These are phyloP conservation scores for Troides oblongomaculatus DNA, from an alignment of 2,888 invertebrate genomes.

Conservation along the genomic window DNA sequence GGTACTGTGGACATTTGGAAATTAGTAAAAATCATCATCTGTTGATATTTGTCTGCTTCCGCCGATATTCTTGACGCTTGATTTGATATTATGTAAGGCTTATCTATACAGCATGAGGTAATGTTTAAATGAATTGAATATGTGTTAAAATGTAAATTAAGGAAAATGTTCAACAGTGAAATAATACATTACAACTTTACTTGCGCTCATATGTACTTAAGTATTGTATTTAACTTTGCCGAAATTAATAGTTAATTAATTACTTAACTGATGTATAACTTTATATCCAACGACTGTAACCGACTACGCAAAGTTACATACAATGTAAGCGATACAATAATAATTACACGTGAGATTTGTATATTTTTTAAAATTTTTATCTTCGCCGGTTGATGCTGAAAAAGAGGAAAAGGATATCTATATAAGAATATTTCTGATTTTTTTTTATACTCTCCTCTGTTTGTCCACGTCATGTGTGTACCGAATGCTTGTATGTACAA, in stretches of 20 bases:
- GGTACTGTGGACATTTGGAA: slow-evolving; percentile 1
- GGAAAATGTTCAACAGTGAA: not conserved
- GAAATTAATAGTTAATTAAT: no score
- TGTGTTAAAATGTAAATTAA: not conserved
- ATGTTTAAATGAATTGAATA: not conserved
- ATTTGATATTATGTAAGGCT: slow-evolving; percentile 9
- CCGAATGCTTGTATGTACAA: not conserved
- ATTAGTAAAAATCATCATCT: not conserved
- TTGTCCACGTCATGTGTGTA: not conserved
- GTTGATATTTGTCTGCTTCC: slow-evolving; percentile 10
- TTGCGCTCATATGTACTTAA: no score
- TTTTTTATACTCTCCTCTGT: not conserved
- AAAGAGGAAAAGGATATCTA: not conserved
- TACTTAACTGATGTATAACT: no score
- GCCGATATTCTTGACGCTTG: slow-evolving; percentile 9
- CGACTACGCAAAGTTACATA: no score
- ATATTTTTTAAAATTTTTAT: no score
- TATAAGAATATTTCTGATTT: not conserved
- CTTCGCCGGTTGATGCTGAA: not conserved
- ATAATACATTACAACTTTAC: not conserved
- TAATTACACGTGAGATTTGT: no score
- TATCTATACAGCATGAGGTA: slow-evolving; percentile 1
- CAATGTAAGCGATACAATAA: no score
- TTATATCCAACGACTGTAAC: no score
- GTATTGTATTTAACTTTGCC: no score